Evolutionary conservation across 2,113 vertebrate genomes (phyloP).

Genomic region (Planiliza haematocheilus): DNA sequence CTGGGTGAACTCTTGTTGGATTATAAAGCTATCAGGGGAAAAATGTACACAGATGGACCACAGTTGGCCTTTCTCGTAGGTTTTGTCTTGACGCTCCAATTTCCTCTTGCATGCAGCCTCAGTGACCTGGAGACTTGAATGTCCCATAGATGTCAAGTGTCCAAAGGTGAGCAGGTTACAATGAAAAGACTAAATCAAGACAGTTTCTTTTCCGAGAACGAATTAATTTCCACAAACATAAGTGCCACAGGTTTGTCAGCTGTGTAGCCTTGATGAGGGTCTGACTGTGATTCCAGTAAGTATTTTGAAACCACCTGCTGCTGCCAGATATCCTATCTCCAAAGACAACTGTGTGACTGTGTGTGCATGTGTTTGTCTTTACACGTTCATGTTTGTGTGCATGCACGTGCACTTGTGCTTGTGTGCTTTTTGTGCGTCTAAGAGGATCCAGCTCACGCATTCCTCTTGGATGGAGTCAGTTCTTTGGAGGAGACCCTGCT

Average conservation of each 20-base stretch:
- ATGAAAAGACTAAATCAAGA: constrained; percentile 17
- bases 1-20: constrained; percentile 1
- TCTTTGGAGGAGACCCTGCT: constrained; percentile 55
- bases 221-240: constrained; percentile 39
- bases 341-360: constrained; percentile 44
- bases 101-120: constrained; percentile 13
- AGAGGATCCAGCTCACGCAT: constrained; percentile 63
- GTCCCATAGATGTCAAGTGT: neutral
- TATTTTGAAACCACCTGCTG: constrained; percentile 65
- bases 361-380: neutral
- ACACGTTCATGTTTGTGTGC: constrained; percentile 21
- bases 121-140: constrained; percentile 12
- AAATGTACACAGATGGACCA: neutral
- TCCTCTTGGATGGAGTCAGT: constrained; percentile 65
- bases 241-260: constrained; percentile 20
- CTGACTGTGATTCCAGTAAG: constrained; percentile 58
- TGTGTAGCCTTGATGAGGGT: constrained; percentile 19
- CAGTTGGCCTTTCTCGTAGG: neutral
- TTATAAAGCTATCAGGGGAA: neutral
- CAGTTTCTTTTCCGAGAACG: constrained; percentile 36
- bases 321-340: constrained; percentile 62
- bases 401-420: constrained; percentile 21
- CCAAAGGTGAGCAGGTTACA: neutral
- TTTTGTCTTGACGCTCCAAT: neutral
- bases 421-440: constrained; percentile 29